phyloP scores from a whole-genome alignment of 2,888 invertebrate genomes.

The Matsumyia berberina region DNA sequence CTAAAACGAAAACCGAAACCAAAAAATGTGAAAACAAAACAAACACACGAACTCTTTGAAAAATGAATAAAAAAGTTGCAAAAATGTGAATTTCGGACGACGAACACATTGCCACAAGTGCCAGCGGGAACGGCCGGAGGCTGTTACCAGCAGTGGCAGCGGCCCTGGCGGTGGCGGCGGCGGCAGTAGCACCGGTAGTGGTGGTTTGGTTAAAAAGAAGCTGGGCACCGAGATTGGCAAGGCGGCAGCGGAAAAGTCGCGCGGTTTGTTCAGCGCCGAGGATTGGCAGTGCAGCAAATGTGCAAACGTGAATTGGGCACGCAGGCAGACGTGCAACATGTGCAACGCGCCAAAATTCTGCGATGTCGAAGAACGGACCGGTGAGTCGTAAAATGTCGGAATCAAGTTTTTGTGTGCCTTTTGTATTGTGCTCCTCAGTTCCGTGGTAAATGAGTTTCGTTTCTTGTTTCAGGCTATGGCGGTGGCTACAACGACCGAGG shows the following conservation, averaged over 20 bases:
- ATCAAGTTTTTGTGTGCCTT: constrained; percentile 38
- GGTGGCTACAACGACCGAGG: constrained; percentile 98
- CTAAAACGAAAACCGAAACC: constrained; percentile 52
- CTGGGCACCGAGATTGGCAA: constrained; percentile 98
- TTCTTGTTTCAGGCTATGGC: constrained; percentile 87
- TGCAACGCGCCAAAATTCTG: constrained; percentile 99
- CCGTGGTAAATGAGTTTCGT: constrained; percentile 14
- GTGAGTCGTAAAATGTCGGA: constrained; percentile 81
- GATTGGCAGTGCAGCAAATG: constrained; percentile 99
- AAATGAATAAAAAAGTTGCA: constrained; percentile 86
- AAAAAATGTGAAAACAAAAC: constrained; percentile 63
- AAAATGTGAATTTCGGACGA: constrained; percentile 97
- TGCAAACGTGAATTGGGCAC: constrained; percentile 98
- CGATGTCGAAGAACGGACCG: constrained; percentile 93
- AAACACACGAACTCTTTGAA: constrained; percentile 52
- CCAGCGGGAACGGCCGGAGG: constrained; percentile 80
- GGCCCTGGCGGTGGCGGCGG: constrained; percentile 78
- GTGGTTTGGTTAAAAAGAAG: constrained; percentile 86
- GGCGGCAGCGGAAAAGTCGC: constrained; percentile 98
- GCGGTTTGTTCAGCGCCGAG: constrained; percentile 93
- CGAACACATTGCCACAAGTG: constrained; percentile 96
- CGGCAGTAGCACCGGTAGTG: constrained; percentile 57
- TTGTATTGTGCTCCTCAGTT: constrained; percentile 2
- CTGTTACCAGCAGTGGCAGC: constrained; percentile 72
- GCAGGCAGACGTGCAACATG: constrained; percentile 97